A percentile compares a stretch with the other conserved stretches of the same genome.
Conservation (phyloP, 2,797 vertebrate species). For the Moxostoma hubbsi region DNA sequence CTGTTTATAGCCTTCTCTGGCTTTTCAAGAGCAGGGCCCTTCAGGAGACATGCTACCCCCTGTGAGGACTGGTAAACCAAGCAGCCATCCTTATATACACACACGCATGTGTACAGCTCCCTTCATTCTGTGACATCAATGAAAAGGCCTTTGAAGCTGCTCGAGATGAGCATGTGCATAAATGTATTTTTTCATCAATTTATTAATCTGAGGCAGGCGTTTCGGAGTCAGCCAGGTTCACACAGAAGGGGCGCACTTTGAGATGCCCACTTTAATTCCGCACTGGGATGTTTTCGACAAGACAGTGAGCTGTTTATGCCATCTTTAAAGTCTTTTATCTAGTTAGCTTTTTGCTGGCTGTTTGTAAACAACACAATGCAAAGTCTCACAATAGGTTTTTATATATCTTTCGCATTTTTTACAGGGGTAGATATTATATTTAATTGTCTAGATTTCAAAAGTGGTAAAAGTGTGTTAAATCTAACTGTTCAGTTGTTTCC, state of each 20-base stretch:
- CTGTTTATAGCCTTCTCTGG: conserved; percentile 82
- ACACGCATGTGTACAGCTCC: conserved; percentile 64
- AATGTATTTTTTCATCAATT: conserved; percentile 80
- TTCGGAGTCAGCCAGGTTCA: conserved; percentile 69
- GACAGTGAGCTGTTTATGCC: conserved; percentile 1
- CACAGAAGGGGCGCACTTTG: conserved; percentile 56
- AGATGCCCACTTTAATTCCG: conserved; percentile 23
- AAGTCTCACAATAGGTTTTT: conserved; percentile 10
- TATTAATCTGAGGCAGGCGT: conserved; percentile 67
- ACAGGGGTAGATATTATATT: neutral
- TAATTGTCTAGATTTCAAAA: neutral
- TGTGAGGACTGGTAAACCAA: conserved; percentile 80
- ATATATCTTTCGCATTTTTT: neutral
- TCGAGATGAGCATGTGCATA: conserved; percentile 76
- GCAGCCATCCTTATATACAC: conserved; percentile 66
- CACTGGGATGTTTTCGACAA: conserved; percentile 21
- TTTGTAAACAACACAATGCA: neutral
- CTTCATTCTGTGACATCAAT: conserved; percentile 81
- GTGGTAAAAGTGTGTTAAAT: neutral
- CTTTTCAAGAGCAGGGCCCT: conserved; percentile 75
- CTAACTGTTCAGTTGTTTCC: conserved; percentile 5
- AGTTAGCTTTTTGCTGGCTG: no score
- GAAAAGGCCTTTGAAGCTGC: conserved; percentile 80
- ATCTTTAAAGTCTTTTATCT: conserved; percentile 27
- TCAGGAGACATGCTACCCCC: conserved; percentile 79